phyloP scores from a whole-genome alignment of 2,797 vertebrate species.

The Graptemys geographica region DNA sequence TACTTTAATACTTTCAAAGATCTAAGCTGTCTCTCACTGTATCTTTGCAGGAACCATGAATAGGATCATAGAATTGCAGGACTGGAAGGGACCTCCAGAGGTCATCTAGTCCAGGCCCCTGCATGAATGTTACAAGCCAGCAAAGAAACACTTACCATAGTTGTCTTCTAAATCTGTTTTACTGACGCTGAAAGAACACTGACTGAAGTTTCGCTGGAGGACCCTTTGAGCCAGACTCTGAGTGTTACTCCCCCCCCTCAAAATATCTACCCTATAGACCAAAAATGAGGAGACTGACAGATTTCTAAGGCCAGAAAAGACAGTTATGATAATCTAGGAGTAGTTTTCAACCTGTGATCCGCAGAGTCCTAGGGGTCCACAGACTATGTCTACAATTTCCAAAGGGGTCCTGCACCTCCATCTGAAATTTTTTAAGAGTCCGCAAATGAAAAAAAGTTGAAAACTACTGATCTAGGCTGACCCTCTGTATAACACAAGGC shows the following conservation, averaged over 20 bases:
- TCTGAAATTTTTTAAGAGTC: background rate
- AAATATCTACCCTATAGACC: background rate
- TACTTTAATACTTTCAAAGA: background rate
- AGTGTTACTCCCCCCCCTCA: background rate
- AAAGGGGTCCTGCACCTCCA: background rate
- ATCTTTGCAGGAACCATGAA: background rate
- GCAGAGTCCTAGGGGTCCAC: background rate
- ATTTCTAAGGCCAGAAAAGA: background rate
- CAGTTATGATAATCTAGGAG: background rate
- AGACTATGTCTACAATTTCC: background rate
- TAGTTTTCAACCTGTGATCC: background rate
- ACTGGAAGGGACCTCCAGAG: too few relatives aligned
- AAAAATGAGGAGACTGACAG: background rate
- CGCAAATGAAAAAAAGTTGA: background rate
- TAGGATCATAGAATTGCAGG: too few relatives aligned
- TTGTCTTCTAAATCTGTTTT: background rate
- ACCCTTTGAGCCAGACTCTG: background rate
- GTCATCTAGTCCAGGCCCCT: too few relatives aligned
- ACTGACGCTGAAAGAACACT: background rate
- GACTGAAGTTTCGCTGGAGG: background rate
- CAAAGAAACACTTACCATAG: background rate
- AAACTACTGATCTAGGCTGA: background rate
- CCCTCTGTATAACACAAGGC: background rate
- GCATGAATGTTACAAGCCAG: background rate
- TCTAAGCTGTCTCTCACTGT: background rate